Percentiles rank a stretch among this genome's conserved stretches.
Conservation (phyloP, 2,113 vertebrate species). For the Catagonus wagneri region DNA sequence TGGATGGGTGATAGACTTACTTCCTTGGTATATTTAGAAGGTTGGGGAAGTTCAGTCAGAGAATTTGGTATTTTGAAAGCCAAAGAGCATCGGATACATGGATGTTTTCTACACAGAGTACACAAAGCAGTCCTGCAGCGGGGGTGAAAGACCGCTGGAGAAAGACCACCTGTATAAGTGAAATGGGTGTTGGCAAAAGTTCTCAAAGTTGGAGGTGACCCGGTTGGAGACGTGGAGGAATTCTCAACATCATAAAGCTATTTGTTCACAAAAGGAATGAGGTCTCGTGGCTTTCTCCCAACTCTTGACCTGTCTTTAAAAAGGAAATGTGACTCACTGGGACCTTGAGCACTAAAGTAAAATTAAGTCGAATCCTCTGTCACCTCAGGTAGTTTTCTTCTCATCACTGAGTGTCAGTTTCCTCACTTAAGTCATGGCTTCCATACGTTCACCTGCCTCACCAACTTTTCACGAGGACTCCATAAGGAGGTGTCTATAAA, state of each 20-base stretch:
- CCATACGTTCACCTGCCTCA: background rate
- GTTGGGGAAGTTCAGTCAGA: background rate
- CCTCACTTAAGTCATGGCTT: background rate
- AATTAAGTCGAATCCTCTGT: background rate
- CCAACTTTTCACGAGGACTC: background rate
- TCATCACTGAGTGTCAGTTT: background rate
- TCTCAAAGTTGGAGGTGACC: background rate
- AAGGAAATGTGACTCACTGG: accelerated
- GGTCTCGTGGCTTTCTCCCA: accelerated
- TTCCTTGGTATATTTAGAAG: background rate
- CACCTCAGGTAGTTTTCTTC: background rate
- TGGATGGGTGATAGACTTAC: background rate
- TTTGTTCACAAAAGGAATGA: background rate
- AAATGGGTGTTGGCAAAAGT: background rate
- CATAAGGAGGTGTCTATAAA: too few species aligned
- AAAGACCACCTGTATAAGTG: too few species aligned
- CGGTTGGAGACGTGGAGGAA: accelerated
- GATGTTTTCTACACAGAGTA: background rate
- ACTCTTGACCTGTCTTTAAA: too few species aligned
- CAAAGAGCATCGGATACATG: too few species aligned
- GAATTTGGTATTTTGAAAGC: background rate
- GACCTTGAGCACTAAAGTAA: background rate
- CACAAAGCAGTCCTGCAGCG: accelerated
- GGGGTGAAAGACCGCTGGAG: accelerated
- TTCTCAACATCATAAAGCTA: accelerated